Evolutionary conservation across 2,113 vertebrate genomes (phyloP), one percentile per base, ranked within the genome.

Genomic region (Phrynosoma platyrhinos): DNA sequence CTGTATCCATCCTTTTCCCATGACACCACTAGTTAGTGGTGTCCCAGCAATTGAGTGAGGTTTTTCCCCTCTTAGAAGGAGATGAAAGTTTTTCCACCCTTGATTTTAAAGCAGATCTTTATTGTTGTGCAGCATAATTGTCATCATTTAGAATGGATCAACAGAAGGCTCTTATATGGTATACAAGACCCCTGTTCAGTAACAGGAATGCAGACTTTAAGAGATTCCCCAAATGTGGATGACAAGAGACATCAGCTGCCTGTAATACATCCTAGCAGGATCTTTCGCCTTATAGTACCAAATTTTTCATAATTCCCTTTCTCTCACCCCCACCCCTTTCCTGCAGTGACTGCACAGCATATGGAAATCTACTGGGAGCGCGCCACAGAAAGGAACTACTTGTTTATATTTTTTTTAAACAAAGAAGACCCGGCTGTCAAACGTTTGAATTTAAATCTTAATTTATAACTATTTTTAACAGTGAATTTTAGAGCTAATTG

Each of bases 401-500:
- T 74, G 69, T 53, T n/a, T 30, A 79, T 78, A 87, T 88, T 83
- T 92, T 36, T 66, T 88, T 82, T 42, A 69, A 89, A 32, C 32
- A 71, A 82, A 88, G 72, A 83, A 55, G 27, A 77, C 12, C 21
- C n/a, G 79, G 68, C 85, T n/a, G 36, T 86, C 27, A n/a, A 68
- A 77, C 27, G 23, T 4, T 69, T 77, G 58, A 69, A 69, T 69
- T 88, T 79, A 83, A 84, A 91, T 69, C 82, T 12, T 94, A 92
- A 95, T 94, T 95, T 95, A 94, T 96, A 91, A 90, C 82, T 92
- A 89, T 89, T 94, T 93, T 94, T 94, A 94, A 90, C 89, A 90
- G 90, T 94, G 93, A 94, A 88, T 94, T 91, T 82, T 92, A 95
- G 88, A 95, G 91, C 92, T 93, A 74, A 92, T 74, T 76, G 21